Evolutionary conservation across 1,140 invertebrate genomes (phyloP), one percentile per base, ranked within the genome.

Genomic region (Ylistrum balloti): DNA sequence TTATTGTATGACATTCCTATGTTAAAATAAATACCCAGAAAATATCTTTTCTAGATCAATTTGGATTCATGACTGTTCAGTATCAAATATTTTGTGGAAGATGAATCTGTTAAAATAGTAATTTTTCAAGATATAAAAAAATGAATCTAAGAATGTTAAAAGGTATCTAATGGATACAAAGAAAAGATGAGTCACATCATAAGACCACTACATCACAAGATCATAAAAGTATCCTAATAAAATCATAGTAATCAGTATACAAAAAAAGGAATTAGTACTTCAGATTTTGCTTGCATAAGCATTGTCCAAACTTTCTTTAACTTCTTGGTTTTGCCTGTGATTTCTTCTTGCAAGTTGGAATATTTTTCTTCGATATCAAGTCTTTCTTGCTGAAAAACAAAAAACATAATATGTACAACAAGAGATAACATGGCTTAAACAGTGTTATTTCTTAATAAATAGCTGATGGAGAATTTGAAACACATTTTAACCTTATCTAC

Each of bases 351-450:
- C 0, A 99, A 96, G 87, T 97, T 98, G 0, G 98, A 98, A 96
- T 99, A 99, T 91, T 99, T 98, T 96, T 99, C 99, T 96, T 99
- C 99, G 86, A 99, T 98, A 94, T 99, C 98, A 32, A 99, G 97
- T 89, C 98, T 97, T 96, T 99, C 99, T 95, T 95, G 95, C 94
- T 95, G 91, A 32, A 93, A n/a, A 93, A 34, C 87, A 35, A 91
- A 20, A 88, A 13, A 1, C 85, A 86, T 48, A 7, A 88, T 88
- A 11, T 33, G 0, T 15, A 13, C 38, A 74, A 5, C 3, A 74
- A 56, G 22, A 90, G 33, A 88, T 87, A 3, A 32, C 33, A 48
- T 22, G 35, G 22, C 1, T 74, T 3, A 28, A 74, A 74, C 20
- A 74, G 28, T 28, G 22, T 28, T 3, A 74, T n/a, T 9, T 9